Conservation (phyloP, 2,113 vertebrate species). For the Stomatorhinus ivindoensis region DNA sequence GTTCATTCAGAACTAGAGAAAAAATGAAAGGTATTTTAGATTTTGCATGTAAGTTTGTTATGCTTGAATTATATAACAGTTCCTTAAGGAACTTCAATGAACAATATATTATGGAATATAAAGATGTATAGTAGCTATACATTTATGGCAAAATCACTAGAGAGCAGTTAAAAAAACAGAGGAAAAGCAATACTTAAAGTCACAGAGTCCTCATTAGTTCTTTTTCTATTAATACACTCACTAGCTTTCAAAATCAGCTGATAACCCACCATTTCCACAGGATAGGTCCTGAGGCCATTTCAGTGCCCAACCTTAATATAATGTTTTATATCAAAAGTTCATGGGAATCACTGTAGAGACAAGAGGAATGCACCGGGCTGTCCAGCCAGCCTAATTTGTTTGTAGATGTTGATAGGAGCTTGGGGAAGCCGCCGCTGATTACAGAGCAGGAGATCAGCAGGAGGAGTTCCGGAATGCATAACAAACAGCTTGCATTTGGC, state of each 20-base stretch:
- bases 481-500: neutral
- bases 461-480: neutral
- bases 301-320: neutral
- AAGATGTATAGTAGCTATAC: neutral
- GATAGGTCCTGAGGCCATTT: neutral
- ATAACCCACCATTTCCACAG: neutral
- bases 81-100: neutral
- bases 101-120: neutral
- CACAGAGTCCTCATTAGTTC: neutral
- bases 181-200: neutral
- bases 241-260: neutral
- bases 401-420: constrained; percentile 16
- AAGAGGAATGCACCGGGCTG: neutral
- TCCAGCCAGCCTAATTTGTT: constrained; percentile 14
- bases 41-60: neutral
- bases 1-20: neutral
- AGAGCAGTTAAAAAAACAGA: neutral
- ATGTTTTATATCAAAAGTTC: constrained; percentile 17
- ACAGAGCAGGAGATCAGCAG: neutral
- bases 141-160: neutral
- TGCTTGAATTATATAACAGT: neutral
- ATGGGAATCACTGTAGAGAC: neutral
- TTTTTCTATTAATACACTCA: neutral
- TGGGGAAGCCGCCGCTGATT: constrained; percentile 14
- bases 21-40: neutral